Percentiles rank a stretch among this genome's conserved stretches.
phyloP scores from a whole-genome alignment of 2,113 vertebrate genomes.

The Aspiorhynchus laticeps region DNA sequence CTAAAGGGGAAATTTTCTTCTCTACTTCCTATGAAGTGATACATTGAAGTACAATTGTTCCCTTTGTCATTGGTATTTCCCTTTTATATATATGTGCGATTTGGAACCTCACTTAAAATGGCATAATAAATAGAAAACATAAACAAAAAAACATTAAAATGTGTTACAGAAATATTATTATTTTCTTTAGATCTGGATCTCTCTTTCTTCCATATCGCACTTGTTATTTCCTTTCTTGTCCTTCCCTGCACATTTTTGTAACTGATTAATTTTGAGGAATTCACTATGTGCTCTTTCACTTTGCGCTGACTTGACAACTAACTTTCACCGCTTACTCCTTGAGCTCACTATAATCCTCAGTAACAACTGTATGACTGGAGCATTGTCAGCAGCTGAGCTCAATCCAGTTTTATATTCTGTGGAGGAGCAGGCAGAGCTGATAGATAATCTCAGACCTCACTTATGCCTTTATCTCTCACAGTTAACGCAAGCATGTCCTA shows the following conservation, averaged over 20 bases:
- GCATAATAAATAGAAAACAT: background rate
- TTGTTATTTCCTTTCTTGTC: background rate
- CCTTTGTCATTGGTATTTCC: too few species aligned
- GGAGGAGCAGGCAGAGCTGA: background rate
- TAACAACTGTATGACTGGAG: background rate
- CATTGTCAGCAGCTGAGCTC: background rate
- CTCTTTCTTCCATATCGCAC: background rate
- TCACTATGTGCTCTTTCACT: background rate
- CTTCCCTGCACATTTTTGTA: background rate
- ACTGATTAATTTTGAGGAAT: background rate
- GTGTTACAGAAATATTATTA: background rate
- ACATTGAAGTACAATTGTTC: background rate
- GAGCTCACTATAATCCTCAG: background rate
- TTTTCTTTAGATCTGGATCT: background rate
- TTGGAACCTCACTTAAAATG: background rate
- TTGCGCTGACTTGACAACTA: constrained; percentile 19
- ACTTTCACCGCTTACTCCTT: background rate
- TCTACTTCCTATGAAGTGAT: background rate
- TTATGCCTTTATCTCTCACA: constrained; percentile 2
- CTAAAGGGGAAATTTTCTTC: background rate
- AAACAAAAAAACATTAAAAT: background rate
- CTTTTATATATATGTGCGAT: background rate
- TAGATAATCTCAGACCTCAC: constrained; percentile 17
- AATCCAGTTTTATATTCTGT: constrained; percentile 3
- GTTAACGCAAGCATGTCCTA: background rate